Base-by-base conservation (phyloP, 2,888 invertebrate species). In the Lithodes maja region DNA sequence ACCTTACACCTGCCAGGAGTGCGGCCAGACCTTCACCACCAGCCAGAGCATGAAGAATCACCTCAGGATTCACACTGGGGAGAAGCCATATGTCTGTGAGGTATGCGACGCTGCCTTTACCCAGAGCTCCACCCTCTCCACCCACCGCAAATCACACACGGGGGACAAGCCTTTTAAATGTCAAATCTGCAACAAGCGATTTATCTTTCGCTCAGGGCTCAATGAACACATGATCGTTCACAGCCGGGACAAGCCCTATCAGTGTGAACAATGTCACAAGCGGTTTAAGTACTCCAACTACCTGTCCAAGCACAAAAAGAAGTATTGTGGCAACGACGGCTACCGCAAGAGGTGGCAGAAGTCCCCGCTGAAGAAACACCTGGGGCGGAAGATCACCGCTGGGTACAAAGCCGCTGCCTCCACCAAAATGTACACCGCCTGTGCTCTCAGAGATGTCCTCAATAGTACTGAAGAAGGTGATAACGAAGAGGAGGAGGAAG, bases 251-350 rank as follows among this genome's bases (percentile, higher is more conserved):
- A 87, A 90, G 54, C 82, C 84, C 50, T 86, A 84, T 83, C 83
- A 89, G 71, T 90, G 87, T 81, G 87, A 84, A n/a, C 92, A 88
- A 78, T 89, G 90, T 54, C 83, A 92, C 78, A 92, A 92, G 83
- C 75, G 91, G 78, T 90, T 86, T 54, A 90, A 91, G 86, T 86
- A 87, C 54, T 80, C 87, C 1, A 82, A 91, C 49, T 87, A 90
- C 17, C 54, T 85, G n/a, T 92, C 95, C 82, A 88, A 80, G 90
- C 90, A 89, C 55, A 80, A 92, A 86, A 89, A 83, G 53, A 85
- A 89, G 54, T 89, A 89, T 55, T 89, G 89, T 50, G 89, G 89
- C 12, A 89, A 89, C 54, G 89, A 89, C 61, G 89, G 89, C 2
- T 89, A 89, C 50, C 82, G 85, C 3, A 89, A 89, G 49, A 71